phyloP scores from a whole-genome alignment of 2,888 invertebrate genomes.

The Synergus umbraculus region DNA sequence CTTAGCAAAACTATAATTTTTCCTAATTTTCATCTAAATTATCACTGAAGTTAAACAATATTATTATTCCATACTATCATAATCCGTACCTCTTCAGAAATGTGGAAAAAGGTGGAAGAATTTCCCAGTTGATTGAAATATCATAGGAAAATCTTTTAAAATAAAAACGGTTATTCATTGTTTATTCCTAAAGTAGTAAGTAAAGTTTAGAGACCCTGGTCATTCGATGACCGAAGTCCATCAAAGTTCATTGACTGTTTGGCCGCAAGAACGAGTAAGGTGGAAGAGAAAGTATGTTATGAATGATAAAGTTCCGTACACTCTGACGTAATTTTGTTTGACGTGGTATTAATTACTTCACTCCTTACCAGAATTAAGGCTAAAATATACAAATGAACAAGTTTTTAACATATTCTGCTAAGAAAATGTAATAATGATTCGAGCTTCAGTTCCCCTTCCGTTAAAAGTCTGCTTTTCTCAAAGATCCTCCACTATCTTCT shows the following conservation, averaged over 20 bases:
- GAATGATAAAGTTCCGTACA: constrained; percentile 37
- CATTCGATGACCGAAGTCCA: constrained; percentile 26
- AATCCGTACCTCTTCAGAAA: too few species aligned
- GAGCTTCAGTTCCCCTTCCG: background rate
- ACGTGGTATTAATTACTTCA: constrained; percentile 19
- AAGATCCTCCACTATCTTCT: background rate
- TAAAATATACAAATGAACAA: background rate
- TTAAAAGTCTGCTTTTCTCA: too few species aligned
- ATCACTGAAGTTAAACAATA: too few species aligned
- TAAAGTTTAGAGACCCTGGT: background rate
- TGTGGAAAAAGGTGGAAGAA: too few species aligned
- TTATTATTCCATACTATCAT: too few species aligned
- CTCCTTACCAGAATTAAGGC: background rate
- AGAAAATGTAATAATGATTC: too few species aligned
- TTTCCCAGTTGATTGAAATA: too few species aligned
- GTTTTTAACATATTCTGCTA: background rate
- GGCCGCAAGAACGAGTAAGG: constrained; percentile 17
- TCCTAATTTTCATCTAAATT: too few species aligned
- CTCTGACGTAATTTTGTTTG: constrained; percentile 16
- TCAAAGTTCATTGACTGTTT: constrained; percentile 33
- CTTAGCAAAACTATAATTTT: too few species aligned
- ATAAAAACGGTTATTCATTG: too few species aligned
- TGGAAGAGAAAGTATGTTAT: constrained; percentile 19
- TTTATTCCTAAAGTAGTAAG: background rate
- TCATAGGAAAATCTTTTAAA: too few species aligned